Conservation (phyloP, 2,797 vertebrate genomes). For the Notolepis coatsorum region DNA sequence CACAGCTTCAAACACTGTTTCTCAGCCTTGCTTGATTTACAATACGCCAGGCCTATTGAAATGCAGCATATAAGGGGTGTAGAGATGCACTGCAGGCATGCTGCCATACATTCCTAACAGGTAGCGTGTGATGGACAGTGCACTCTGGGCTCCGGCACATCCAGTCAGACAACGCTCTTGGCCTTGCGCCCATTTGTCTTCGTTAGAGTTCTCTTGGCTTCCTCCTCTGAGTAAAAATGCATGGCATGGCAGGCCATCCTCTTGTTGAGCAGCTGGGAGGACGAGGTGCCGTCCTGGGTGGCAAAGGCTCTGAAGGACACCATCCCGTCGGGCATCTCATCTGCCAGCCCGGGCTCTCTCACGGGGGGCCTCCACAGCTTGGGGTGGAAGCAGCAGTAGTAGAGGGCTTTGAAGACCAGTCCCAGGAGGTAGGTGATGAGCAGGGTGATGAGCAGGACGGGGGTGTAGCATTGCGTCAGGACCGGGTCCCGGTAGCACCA, state of each 20-base stretch:
- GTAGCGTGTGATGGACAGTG: not conserved
- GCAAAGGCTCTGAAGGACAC: conserved; percentile 32
- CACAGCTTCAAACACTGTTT: not conserved
- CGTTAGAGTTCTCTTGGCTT: not conserved
- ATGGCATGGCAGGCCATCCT: conserved; percentile 75
- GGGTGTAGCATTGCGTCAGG: conserved; percentile 45
- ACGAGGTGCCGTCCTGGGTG: conserved; percentile 41
- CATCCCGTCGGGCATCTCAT: conserved; percentile 66
- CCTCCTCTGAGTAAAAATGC: conserved; percentile 60
- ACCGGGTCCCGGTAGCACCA: conserved; percentile 65
- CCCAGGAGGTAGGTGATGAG: conserved; percentile 82
- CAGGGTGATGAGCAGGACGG: conserved; percentile 43
- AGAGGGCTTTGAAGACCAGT: conserved; percentile 81
- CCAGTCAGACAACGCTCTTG: conserved; percentile 5
- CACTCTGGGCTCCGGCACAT: not conserved
- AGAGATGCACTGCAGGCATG: not conserved
- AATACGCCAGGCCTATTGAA: not conserved
- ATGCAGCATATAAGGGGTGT: not conserved
- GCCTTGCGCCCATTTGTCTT: not conserved
- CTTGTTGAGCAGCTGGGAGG: conserved; percentile 62
- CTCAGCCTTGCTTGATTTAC: not conserved
- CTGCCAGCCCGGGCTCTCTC: conserved; percentile 16
- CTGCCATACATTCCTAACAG: not conserved
- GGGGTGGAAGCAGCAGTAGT: conserved; percentile 92
- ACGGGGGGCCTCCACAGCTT: conserved; percentile 55